Evolutionary conservation across 2,888 invertebrate species (phyloP).

Genomic region (Masnerella sp.): DNA sequence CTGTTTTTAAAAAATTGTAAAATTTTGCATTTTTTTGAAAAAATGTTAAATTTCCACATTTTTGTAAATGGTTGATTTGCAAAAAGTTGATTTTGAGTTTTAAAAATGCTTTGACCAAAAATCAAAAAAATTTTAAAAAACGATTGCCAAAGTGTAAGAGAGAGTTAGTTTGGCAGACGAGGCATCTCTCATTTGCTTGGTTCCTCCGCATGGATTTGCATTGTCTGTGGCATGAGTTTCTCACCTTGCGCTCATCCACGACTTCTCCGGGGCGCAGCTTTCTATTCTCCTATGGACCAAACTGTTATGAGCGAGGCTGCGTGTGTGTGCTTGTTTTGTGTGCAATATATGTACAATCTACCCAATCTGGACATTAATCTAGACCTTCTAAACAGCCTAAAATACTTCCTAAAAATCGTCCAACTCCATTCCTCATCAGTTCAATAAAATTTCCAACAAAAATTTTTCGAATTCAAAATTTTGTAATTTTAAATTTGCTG

Average conservation of each 20-base stretch:
- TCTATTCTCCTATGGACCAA: conserved; percentile 86
- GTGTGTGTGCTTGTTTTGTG: conserved; percentile 61
- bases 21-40: too few species aligned
- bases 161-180: conserved; percentile 72
- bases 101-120: too few species aligned
- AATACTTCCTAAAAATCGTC: conserved; percentile 29
- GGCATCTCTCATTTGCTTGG: conserved; percentile 63
- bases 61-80: too few species aligned
- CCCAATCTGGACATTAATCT: conserved; percentile 46
- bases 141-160: conserved; percentile 55
- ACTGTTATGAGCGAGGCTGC: conserved; percentile 72
- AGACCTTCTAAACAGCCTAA: conserved; percentile 48
- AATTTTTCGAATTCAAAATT: neutral
- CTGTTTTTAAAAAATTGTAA: too few species aligned
- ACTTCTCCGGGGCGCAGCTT: conserved; percentile 97
- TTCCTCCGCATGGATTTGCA: conserved; percentile 48
- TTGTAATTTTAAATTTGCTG: neutral
- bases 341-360: conserved; percentile 54
- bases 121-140: conserved; percentile 17
- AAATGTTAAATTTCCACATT: too few species aligned
- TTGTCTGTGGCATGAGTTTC: conserved; percentile 67
- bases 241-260: conserved; percentile 94
- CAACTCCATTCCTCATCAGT: too few species aligned
- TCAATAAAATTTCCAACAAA: neutral
- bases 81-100: too few species aligned